phyloP scores from a whole-genome alignment of 2,888 invertebrate species.

The Prosapia bicincta region DNA sequence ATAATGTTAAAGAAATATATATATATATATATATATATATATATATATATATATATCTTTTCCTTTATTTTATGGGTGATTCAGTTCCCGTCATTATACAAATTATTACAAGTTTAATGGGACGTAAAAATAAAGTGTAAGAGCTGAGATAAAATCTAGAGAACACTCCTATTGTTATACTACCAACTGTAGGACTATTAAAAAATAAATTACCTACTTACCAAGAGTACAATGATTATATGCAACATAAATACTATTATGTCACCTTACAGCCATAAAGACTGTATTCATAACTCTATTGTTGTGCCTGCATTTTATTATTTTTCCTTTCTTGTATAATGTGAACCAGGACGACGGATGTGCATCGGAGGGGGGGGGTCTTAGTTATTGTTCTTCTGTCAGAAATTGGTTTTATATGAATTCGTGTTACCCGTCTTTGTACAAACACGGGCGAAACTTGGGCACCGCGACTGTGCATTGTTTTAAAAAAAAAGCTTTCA shows the following conservation, averaged over 20 bases:
- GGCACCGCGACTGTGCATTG: neutral
- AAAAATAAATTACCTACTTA: neutral
- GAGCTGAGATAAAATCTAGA: too few relatives aligned
- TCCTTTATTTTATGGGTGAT: too few relatives aligned
- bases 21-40: too few relatives aligned
- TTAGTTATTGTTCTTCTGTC: neutral
- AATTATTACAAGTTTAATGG: too few relatives aligned
- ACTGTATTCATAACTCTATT: neutral
- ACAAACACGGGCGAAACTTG: neutral
- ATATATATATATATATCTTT: too few relatives aligned
- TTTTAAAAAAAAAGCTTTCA: conserved; percentile 2
- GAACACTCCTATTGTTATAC: too few relatives aligned
- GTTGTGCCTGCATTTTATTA: neutral
- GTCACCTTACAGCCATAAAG: neutral
- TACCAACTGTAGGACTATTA: neutral
- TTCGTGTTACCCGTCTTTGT: neutral
- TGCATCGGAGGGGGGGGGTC: neutral
- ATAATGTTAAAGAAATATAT: too few relatives aligned
- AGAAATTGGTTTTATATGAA: neutral
- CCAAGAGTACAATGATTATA: neutral
- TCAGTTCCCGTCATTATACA: too few relatives aligned
- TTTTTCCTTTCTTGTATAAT: neutral
- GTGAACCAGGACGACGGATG: neutral
- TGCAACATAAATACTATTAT: neutral
- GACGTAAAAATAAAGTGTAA: too few relatives aligned